Evolutionary conservation across 2,113 vertebrate genomes (phyloP).

Genomic region (Echinops telfairi): DNA sequence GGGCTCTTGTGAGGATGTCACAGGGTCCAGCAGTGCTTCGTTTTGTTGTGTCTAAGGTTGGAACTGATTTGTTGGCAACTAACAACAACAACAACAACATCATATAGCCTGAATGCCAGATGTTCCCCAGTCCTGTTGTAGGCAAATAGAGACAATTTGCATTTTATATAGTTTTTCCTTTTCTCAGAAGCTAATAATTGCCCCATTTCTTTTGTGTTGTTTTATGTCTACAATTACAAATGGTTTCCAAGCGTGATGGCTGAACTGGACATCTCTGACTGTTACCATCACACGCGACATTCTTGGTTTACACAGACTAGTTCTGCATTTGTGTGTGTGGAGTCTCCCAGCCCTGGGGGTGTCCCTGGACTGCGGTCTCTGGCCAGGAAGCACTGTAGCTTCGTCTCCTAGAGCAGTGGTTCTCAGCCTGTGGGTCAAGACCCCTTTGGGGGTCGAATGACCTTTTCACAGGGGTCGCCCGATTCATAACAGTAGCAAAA

Average conservation of each 20-base stretch:
- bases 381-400: background rate
- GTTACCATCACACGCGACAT: background rate
- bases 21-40: no score
- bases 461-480: no score
- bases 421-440: no score
- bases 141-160: background rate
- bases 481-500: no score
- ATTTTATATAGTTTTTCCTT: slow-evolving; percentile 46
- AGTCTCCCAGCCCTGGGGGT: background rate
- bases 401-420: background rate
- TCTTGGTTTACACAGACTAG: background rate
- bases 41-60: no score
- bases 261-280: slow-evolving; percentile 40
- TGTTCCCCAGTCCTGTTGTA: background rate
- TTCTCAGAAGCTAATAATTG: slow-evolving; percentile 56
- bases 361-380: background rate
- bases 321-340: background rate
- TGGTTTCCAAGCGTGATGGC: background rate
- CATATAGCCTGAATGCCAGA: no score
- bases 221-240: slow-evolving; percentile 7
- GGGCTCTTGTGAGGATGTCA: no score
- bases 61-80: no score
- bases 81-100: no score
- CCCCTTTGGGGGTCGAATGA: no score
- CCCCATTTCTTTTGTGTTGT: slow-evolving; percentile 25